Evolutionary conservation across 1,140 invertebrate genomes (phyloP).

Genomic region (Vollenhovia emeryi): DNA sequence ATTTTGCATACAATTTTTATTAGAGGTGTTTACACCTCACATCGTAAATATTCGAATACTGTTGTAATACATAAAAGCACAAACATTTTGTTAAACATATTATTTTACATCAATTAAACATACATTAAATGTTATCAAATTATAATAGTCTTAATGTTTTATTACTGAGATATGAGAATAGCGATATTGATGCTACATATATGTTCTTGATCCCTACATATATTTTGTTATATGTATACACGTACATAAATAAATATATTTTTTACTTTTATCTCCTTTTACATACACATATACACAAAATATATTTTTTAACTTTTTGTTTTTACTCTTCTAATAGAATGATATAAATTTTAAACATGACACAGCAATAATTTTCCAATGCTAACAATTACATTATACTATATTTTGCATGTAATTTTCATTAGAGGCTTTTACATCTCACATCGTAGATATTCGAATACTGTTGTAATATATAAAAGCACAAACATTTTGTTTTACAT

Average conservation of each 20-base stretch:
- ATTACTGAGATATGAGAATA: no score
- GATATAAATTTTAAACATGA: neutral
- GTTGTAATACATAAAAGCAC: neutral
- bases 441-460: neutral
- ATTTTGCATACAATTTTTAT: neutral
- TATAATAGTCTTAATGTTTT: no score
- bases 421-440: neutral
- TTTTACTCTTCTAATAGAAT: conserved; percentile 12
- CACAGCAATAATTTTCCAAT: neutral
- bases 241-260: no score
- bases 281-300: neutral
- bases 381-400: neutral
- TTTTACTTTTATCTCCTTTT: no score
- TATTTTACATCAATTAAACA: conserved; percentile 17
- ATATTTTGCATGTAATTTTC: neutral
- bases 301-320: neutral
- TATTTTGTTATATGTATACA: no score
- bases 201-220: no score
- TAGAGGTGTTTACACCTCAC: neutral
- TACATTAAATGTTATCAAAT: no score
- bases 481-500: no score
- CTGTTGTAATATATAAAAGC: neutral
- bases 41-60: neutral
- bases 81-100: neutral
- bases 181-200: no score